Percentiles rank a stretch among this genome's conserved stretches.
These are phyloP conservation scores for Squalus acanthias DNA, from an alignment of 2,797 vertebrate genomes.

Conservation along the genomic window DNA sequence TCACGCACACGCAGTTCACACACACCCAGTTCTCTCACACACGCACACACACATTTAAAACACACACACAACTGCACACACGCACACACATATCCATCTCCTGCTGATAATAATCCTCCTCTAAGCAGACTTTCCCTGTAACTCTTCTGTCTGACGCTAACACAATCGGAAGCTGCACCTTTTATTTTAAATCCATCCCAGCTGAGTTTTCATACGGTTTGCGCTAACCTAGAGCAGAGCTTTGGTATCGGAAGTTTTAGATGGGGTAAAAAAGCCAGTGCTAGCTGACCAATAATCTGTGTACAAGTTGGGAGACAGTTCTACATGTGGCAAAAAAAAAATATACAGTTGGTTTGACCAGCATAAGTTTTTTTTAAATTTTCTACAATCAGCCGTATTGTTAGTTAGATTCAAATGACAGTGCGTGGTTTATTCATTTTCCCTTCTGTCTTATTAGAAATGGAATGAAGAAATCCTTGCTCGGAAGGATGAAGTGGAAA, in stretches of 20 bases:
- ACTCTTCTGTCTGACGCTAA: neutral
- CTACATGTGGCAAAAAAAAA: neutral
- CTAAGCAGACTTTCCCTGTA: neutral
- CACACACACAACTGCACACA: neutral
- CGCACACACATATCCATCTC: neutral
- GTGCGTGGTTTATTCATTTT: neutral
- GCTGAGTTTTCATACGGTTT: neutral
- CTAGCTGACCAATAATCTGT: neutral
- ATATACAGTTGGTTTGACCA: neutral
- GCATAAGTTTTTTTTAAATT: neutral
- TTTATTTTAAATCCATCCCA: neutral
- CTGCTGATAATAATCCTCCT: neutral
- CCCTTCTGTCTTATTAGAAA: conserved; percentile 57
- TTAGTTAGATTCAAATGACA: neutral
- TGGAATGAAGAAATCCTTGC: conserved; percentile 72
- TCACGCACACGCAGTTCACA: too few relatives aligned
- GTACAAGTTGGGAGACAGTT: neutral
- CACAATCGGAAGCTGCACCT: neutral
- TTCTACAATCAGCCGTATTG: neutral
- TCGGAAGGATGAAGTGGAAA: conserved; percentile 81
- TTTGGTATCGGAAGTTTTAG: neutral
- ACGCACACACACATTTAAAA: too few relatives aligned
- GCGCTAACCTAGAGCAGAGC: neutral
- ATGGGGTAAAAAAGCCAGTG: neutral
- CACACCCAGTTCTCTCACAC: neutral